phyloP scores from a whole-genome alignment of 2,113 vertebrate genomes.

The Channa maculata region DNA sequence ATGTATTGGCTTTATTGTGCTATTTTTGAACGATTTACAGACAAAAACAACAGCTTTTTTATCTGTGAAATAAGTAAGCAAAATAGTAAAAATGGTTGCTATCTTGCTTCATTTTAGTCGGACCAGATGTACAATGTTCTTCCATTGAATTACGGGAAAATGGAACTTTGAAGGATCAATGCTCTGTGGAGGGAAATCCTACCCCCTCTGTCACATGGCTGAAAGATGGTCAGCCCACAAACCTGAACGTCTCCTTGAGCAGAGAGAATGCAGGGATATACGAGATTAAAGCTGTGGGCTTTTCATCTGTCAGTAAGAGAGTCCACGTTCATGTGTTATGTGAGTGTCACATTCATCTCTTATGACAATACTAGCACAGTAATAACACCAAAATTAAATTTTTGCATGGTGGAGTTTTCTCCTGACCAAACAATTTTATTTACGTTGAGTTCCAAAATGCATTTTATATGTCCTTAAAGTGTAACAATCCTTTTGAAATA shows the following conservation, averaged over 20 bases:
- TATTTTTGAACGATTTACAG: not conserved
- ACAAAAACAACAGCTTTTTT: not conserved
- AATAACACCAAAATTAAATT: too few relatives aligned
- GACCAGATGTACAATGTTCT: slow-evolving; percentile 47
- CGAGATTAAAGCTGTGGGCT: not conserved
- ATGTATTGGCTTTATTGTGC: not conserved
- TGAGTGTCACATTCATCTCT: slow-evolving; percentile 44
- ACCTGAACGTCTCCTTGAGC: not conserved
- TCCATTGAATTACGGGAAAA: not conserved
- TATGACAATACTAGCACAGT: not conserved
- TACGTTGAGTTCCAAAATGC: too few relatives aligned
- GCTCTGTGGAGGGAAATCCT: slow-evolving; percentile 56
- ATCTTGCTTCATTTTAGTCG: slow-evolving; percentile 44
- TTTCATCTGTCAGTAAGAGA: rapidly evolving
- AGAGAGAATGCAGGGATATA: slow-evolving; percentile 40
- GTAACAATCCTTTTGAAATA: too few relatives aligned
- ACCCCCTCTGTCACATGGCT: not conserved
- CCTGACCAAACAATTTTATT: too few relatives aligned
- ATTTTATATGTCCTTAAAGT: too few relatives aligned
- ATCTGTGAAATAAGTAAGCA: not conserved
- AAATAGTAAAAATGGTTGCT: too few relatives aligned
- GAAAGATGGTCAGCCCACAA: not conserved
- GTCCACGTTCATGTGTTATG: slow-evolving; percentile 18
- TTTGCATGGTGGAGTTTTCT: too few relatives aligned
- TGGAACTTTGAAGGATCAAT: slow-evolving; percentile 28